Conservation (phyloP, 2,797 vertebrate genomes). For the Tragopan temminckii region DNA sequence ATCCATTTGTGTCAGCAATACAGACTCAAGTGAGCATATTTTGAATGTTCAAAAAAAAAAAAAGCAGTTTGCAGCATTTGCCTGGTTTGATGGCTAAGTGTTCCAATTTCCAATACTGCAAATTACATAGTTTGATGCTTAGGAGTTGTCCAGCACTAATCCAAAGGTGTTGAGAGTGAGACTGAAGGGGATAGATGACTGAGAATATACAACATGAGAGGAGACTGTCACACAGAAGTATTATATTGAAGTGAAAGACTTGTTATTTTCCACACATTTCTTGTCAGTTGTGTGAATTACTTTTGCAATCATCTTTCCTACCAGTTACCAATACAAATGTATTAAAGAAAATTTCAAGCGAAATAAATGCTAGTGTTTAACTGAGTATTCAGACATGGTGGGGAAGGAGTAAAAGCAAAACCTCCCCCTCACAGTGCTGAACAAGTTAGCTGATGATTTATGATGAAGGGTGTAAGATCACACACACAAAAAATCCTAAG, state of each 20-base stretch:
- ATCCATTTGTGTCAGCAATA: background rate
- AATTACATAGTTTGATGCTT: background rate
- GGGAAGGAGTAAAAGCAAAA: background rate
- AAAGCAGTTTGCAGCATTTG: background rate
- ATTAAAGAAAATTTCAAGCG: background rate
- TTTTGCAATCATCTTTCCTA: background rate
- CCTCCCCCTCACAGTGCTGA: fast-evolving
- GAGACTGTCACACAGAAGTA: background rate
- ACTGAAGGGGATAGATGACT: background rate
- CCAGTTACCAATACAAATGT: background rate
- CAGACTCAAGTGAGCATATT: background rate
- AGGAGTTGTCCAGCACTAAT: background rate
- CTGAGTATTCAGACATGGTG: background rate
- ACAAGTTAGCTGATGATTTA: background rate
- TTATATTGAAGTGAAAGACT: background rate
- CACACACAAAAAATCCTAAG: background rate
- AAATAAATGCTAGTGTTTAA: background rate
- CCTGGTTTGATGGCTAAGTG: background rate
- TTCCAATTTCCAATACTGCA: background rate
- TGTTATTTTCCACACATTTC: background rate
- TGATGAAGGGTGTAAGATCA: background rate
- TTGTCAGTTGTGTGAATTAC: background rate
- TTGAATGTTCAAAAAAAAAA: background rate
- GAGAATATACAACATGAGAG: background rate
- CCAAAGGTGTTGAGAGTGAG: background rate